Conservation (phyloP, 1,140 invertebrate species). For the Trichonephila clavipes region DNA sequence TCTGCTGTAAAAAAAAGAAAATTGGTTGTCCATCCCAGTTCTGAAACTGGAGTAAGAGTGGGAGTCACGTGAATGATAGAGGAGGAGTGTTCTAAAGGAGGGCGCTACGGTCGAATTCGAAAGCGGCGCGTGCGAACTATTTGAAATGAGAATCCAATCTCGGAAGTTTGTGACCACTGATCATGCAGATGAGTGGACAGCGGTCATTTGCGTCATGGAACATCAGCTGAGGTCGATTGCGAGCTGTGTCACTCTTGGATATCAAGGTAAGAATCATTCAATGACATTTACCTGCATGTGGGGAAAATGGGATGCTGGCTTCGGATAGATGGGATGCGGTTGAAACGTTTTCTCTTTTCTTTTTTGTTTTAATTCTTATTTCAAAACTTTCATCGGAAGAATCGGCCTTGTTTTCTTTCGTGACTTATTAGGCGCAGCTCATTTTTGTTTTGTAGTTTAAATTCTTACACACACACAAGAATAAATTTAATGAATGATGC, state of each 20-base stretch:
- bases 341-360: conserved; percentile 8
- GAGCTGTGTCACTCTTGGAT: conserved; percentile 50
- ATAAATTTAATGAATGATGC: too few relatives aligned
- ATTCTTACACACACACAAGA: too few relatives aligned
- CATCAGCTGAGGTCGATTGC: conserved; percentile 35
- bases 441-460: too few relatives aligned
- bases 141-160: conserved; percentile 64
- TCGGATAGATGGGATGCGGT: too few relatives aligned
- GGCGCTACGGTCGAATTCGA: conserved; percentile 53
- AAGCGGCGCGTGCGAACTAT: conserved; percentile 44
- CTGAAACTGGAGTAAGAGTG: background rate
- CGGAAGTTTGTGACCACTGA: conserved; percentile 54
- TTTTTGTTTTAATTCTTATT: background rate
- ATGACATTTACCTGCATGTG: background rate
- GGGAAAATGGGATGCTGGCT: background rate
- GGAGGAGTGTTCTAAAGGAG: conserved; percentile 44
- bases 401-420: background rate
- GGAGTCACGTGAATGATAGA: conserved; percentile 21
- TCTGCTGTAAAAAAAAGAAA: background rate
- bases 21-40: background rate
- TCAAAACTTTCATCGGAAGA: background rate
- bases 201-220: conserved; percentile 63
- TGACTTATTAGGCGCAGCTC: background rate
- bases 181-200: conserved; percentile 66
- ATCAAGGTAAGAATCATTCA: conserved; percentile 59